These are phyloP conservation scores for Sphaerophoria rueppellii DNA, from an alignment of 2,888 invertebrate species.

Conservation along the genomic window DNA sequence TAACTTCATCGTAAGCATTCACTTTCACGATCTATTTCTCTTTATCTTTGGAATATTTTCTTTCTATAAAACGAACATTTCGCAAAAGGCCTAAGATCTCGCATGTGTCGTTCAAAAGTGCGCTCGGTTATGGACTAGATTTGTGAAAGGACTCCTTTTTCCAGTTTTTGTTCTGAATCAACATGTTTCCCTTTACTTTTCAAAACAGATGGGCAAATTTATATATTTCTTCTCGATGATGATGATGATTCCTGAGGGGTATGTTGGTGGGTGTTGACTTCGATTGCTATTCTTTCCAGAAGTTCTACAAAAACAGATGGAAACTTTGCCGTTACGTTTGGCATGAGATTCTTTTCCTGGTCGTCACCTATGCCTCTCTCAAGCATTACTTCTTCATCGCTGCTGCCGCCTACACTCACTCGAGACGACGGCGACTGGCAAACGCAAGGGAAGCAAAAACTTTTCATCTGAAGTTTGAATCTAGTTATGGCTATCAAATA, in stretches of 20 bases:
- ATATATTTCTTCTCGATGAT: constrained; percentile 26
- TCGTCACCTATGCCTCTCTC: constrained; percentile 22
- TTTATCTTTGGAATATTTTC: constrained; percentile 62
- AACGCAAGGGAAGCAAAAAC: constrained; percentile 44
- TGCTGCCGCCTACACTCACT: constrained; percentile 5
- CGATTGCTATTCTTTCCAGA: constrained; percentile 69
- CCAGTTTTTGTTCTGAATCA: background rate
- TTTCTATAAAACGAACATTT: constrained; percentile 15
- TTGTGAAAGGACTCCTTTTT: no score
- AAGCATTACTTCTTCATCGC: background rate
- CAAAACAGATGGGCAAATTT: constrained; percentile 52
- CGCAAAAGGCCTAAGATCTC: background rate
- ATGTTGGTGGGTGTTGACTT: constrained; percentile 62
- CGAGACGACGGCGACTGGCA: background rate
- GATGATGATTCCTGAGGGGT: constrained; percentile 10
- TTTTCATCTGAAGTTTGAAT: constrained; percentile 66
- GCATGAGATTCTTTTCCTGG: constrained; percentile 61
- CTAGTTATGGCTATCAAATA: constrained; percentile 71
- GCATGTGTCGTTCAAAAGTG: no score
- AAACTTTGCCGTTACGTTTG: constrained; percentile 70
- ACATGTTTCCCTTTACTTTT: constrained; percentile 28
- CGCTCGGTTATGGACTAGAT: no score
- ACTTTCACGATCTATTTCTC: constrained; percentile 71
- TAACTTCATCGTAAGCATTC: constrained; percentile 73
- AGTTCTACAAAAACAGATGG: constrained; percentile 69